phyloP scores from a whole-genome alignment of 2,888 invertebrate species.

The Ditula angustiorana region DNA sequence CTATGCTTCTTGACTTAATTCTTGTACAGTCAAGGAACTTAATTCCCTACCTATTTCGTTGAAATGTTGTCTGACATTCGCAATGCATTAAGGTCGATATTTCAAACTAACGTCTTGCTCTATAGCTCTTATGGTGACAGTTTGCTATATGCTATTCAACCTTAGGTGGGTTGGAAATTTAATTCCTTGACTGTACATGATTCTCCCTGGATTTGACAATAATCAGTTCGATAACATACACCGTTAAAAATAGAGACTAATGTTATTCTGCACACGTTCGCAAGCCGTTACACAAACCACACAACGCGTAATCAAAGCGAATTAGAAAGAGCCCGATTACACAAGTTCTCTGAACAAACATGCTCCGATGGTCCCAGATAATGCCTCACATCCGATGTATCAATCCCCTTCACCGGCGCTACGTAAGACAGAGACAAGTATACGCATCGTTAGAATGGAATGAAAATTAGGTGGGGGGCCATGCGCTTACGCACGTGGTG shows the following conservation, averaged over 20 bases:
- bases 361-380: constrained; percentile 24
- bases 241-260: neutral
- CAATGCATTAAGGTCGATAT: too few relatives aligned
- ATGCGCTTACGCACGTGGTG: constrained; percentile 43
- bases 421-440: constrained; percentile 17
- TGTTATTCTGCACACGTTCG: constrained; percentile 4
- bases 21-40: too few relatives aligned
- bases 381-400: constrained; percentile 17
- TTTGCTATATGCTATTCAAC: too few relatives aligned
- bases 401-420: constrained; percentile 6
- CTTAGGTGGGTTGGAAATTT: too few relatives aligned
- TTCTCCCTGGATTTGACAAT: neutral
- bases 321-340: constrained; percentile 35
- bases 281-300: constrained; percentile 16
- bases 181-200: too few relatives aligned
- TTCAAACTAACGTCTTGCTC: too few relatives aligned
- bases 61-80: too few relatives aligned
- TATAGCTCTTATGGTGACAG: too few relatives aligned
- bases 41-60: too few relatives aligned
- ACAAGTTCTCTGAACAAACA: constrained; percentile 22
- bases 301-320: constrained; percentile 26
- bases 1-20: too few relatives aligned
- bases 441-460: constrained; percentile 11
- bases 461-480: constrained; percentile 27
- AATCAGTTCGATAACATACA: neutral